Percentiles rank a stretch among this genome's conserved stretches.
These are phyloP conservation scores for Apeltes quadracus DNA, from an alignment of 2,113 vertebrate genomes.

Conservation along the genomic window DNA sequence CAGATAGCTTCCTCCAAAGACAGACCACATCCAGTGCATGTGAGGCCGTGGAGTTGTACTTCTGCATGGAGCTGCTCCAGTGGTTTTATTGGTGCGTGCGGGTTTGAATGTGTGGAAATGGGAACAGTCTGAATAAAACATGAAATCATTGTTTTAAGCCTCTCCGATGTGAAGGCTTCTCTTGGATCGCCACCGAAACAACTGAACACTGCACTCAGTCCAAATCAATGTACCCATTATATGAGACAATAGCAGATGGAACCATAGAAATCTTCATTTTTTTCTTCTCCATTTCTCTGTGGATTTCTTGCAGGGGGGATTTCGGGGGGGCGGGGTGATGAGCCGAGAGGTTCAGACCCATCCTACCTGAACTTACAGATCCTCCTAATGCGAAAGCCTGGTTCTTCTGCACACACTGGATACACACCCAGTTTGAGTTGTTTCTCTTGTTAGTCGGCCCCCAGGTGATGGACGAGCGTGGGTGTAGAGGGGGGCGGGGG, in stretches of 20 bases:
- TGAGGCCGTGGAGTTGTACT: not conserved
- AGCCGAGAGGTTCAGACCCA: not conserved
- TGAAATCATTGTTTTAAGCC: not conserved
- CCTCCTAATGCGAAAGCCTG: not conserved
- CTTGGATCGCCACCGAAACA: not conserved
- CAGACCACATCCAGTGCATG: not conserved
- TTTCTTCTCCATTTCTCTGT: not conserved
- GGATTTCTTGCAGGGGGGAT: not conserved
- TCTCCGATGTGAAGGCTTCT: not conserved
- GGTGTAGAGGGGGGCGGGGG: too few species aligned
- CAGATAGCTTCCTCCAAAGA: slow-evolving; percentile 7
- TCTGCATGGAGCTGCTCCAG: not conserved
- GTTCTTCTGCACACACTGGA: not conserved
- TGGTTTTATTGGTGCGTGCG: not conserved
- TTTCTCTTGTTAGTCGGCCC: not conserved
- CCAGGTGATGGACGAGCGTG: not conserved
- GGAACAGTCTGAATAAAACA: not conserved
- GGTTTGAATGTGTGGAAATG: not conserved
- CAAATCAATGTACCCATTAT: not conserved
- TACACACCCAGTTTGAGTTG: not conserved
- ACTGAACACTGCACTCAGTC: too few species aligned
- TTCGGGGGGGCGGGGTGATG: not conserved
- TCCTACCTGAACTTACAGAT: not conserved
- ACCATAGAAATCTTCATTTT: too few species aligned
- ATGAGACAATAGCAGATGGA: not conserved